Conservation (phyloP, 2,797 vertebrate species). For the Aplochiton taeniatus region DNA sequence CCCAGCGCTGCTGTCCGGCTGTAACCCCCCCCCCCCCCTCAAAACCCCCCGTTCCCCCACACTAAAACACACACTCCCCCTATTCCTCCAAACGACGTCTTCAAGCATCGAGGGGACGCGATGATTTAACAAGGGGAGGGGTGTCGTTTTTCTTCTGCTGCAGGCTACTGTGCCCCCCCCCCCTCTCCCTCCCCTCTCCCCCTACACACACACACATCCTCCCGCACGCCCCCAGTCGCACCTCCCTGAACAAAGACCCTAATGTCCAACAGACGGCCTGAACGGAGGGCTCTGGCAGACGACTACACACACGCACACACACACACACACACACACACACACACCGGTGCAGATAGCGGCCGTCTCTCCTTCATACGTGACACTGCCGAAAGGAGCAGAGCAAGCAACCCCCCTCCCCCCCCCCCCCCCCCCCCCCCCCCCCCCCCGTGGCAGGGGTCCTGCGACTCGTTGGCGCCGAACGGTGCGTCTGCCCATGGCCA, state of each 20-base stretch:
- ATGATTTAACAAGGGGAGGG: constrained; percentile 81
- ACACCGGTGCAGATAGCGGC: neutral
- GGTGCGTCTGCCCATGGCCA: too few species aligned
- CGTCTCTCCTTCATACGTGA: too few species aligned
- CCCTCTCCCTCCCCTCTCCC: constrained; percentile 48
- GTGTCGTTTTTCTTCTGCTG: constrained; percentile 63
- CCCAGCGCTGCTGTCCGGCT: constrained; percentile 67
- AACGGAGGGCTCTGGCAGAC: constrained; percentile 81
- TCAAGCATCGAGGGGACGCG: constrained; percentile 76
- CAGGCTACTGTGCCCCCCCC: constrained; percentile 60
- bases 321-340: constrained; percentile 8
- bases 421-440: too few species aligned
- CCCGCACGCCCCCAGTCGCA: constrained; percentile 72
- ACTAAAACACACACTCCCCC: constrained; percentile 32
- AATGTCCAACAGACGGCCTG: constrained; percentile 68
- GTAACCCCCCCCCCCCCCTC: constrained; percentile 52
- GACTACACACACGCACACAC: constrained; percentile 1
- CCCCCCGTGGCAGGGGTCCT: too few species aligned
- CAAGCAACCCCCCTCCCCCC: too few species aligned
- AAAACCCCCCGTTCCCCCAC: constrained; percentile 18
- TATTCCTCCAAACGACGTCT: constrained; percentile 80
- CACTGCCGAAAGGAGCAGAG: too few species aligned
- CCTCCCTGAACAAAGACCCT: constrained; percentile 86
- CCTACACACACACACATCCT: constrained; percentile 34
- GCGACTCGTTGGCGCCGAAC: too few species aligned